A percentile compares a stretch with the other conserved stretches of the same genome.
Conservation (phyloP, 2,113 vertebrate genomes). For the Upupa epops region DNA sequence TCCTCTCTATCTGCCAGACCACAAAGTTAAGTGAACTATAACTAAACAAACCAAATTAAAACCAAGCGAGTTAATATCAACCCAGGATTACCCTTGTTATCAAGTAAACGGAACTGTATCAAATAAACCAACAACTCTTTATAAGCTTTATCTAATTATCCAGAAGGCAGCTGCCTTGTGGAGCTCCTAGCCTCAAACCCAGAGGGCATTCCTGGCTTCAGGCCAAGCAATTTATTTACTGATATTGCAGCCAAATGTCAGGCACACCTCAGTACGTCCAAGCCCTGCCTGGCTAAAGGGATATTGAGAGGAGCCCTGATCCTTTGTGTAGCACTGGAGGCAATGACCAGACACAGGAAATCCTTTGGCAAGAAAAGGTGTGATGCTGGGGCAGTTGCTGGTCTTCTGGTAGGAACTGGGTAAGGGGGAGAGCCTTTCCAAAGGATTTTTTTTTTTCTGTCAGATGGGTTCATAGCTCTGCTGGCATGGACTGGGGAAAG, state of each 20-base stretch:
- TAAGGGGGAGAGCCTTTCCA: background rate
- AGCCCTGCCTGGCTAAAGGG: background rate
- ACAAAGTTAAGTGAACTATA: conserved; percentile 53
- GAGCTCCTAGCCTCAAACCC: background rate
- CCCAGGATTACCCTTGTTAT: conserved; percentile 42
- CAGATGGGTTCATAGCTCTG: background rate
- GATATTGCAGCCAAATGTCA: background rate
- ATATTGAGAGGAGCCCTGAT: background rate
- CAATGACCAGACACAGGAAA: background rate
- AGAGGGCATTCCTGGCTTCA: background rate
- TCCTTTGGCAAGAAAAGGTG: background rate
- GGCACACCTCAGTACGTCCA: background rate
- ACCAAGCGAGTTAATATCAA: conserved; percentile 51
- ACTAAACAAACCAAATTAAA: conserved; percentile 67
- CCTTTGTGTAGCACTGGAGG: background rate
- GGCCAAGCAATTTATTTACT: background rate
- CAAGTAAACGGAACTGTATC: conserved; percentile 22
- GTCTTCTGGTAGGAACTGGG: background rate
- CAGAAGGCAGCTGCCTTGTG: conserved; percentile 35
- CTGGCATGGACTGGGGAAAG: background rate
- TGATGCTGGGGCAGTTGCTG: background rate
- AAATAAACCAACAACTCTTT: conserved; percentile 60
- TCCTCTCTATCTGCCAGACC: conserved; percentile 54
- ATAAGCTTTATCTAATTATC: conserved; percentile 64
- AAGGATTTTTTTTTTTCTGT: background rate